These are phyloP conservation scores for Stenopsyche tienmushanensis DNA, from an alignment of 1,140 invertebrate species.

Conservation along the genomic window DNA sequence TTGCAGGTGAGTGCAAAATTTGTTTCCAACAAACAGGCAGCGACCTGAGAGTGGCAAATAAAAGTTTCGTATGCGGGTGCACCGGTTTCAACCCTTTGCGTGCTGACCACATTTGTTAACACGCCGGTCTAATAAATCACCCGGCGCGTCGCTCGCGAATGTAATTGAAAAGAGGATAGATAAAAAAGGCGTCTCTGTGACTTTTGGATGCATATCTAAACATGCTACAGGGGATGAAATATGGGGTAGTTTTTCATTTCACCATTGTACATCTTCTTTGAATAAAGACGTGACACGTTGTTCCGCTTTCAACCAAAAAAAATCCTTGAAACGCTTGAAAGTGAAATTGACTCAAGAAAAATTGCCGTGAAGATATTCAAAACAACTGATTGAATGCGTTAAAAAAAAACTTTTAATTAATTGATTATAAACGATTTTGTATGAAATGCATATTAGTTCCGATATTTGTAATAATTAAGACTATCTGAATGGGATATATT, in stretches of 20 bases:
- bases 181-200: background rate
- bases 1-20: background rate
- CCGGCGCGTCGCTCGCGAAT: background rate
- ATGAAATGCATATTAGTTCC: too few relatives aligned
- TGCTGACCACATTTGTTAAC: background rate
- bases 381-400: too few relatives aligned
- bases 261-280: background rate
- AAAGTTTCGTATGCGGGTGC: background rate
- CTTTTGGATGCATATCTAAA: slow-evolving; percentile 11
- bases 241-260: slow-evolving; percentile 5
- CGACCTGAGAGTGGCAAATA: too few relatives aligned
- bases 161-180: slow-evolving; percentile 4
- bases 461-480: too few relatives aligned
- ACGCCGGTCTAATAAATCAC: slow-evolving; percentile 2
- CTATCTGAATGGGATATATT: too few relatives aligned
- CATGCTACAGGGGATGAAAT: background rate
- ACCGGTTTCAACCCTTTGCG: background rate
- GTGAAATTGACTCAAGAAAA: too few relatives aligned
- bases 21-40: too few relatives aligned
- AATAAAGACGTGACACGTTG: background rate
- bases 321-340: too few relatives aligned
- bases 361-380: too few relatives aligned
- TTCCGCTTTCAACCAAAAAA: too few relatives aligned
- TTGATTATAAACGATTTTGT: too few relatives aligned
- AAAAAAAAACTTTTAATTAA: too few relatives aligned